Evolutionary conservation across 37 sponge, comb jelly and placozoan species (phyloP).

Genomic region (Beroe ovata): DNA sequence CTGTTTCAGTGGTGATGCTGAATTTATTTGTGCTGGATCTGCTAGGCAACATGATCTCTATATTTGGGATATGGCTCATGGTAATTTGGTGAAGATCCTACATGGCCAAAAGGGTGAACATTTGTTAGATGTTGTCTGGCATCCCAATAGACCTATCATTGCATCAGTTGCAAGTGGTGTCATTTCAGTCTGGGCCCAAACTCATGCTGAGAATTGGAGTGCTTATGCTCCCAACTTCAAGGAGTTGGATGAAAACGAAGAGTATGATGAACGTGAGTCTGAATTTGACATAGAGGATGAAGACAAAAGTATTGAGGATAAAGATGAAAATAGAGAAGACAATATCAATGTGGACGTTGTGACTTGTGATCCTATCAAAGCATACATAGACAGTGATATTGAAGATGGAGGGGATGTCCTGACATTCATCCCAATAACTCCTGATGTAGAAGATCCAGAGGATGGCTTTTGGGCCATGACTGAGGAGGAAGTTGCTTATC

Average conservation of each 20-base stretch:
- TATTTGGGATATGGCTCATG: conserved; percentile 93
- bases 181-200: conserved; percentile 92
- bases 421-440: conserved; percentile 89
- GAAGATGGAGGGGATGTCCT: conserved; percentile 77
- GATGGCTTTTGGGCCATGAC: conserved; percentile 84
- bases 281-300: conserved; percentile 87
- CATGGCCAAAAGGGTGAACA: conserved; percentile 96
- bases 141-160: conserved; percentile 92
- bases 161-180: conserved; percentile 93
- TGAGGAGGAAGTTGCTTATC: conserved; percentile 39
- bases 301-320: conserved; percentile 66
- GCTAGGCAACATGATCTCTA: conserved; percentile 91
- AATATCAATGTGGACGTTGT: conserved; percentile 72
- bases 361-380: conserved; percentile 78
- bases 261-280: conserved; percentile 90
- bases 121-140: conserved; percentile 96
- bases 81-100: conserved; percentile 95
- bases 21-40: conserved; percentile 92
- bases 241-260: conserved; percentile 96
- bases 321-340: conserved; percentile 55
- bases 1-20: conserved; percentile 92
- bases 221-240: conserved; percentile 98
- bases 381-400: conserved; percentile 75
- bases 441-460: conserved; percentile 96
- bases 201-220: conserved; percentile 91